Base-by-base conservation (phyloP, 2,797 vertebrate species). In the Helarctos malayanus region DNA sequence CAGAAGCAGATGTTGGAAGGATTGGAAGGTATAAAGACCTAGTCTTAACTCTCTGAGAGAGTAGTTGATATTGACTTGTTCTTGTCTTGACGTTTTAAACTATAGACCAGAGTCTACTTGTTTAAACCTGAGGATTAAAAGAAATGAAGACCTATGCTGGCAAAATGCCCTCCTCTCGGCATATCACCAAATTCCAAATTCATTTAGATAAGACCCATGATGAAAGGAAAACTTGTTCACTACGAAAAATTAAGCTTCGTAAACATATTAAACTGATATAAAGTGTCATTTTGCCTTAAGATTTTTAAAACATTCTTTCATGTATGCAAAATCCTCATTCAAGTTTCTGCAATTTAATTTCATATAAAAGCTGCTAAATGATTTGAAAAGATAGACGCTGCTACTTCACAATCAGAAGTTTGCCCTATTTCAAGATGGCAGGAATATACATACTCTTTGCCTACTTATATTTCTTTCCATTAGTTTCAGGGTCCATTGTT, bases 101-200 rank as follows among this genome's bases (percentile, higher is more conserved):
- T 91, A 2, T 86, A 71, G 87, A 83, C 89, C 95, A 47, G 56
- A 96, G 6, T 78, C 68, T 97, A 83, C 91, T 97, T 56, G 3
- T 85, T 95, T 98, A 96, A 97, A 86, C 96, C 82, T 80, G 92
- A 95, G 56, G 76, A 95, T 89, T 98, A 94, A 89, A 96, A 98
- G 65, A 98, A 63, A 95, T 98, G 94, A 99, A 98, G 97, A 98
- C 98, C 95, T 76, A 71, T 86, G 84, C 65, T 98, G 98, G 98
- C 95, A 84, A 76, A 81, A 52, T 97, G 97, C 98, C 98, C 98
- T 97, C 87, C 97, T 97, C 84, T 96, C 97, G 82, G 89, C 96
- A 97, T 97, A 96, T 98, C 98, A 41, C 79, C 84, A 38, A 25
- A 82, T 97, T 97, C 83, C 29, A 65, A 4, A 71, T 49, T 95